phyloP scores from a whole-genome alignment of 2,797 vertebrate species.

The Helostoma temminkii region DNA sequence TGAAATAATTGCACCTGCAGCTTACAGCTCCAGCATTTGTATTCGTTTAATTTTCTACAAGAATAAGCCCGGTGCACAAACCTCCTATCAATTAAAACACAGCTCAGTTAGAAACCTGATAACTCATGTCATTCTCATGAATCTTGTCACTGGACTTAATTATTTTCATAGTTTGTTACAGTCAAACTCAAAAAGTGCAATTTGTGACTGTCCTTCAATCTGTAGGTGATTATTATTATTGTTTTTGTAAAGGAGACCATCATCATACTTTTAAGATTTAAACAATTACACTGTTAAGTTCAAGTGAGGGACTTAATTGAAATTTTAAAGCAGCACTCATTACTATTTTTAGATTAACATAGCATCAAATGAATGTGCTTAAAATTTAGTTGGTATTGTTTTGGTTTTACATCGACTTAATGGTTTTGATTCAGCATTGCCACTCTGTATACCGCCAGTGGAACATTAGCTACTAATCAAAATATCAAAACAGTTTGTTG shows the following conservation, averaged over 20 bases:
- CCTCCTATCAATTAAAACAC: constrained; percentile 35
- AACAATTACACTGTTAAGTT: no score
- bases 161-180: no score
- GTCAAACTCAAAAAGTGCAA: no score
- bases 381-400: background rate
- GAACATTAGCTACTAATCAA: background rate
- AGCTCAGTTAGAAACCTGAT: constrained; percentile 16
- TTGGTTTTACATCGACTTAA: background rate
- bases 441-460: background rate
- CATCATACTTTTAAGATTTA: background rate
- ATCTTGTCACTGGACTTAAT: no score
- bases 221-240: no score
- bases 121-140: background rate
- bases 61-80: constrained; percentile 13
- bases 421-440: background rate
- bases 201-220: no score
- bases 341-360: no score
- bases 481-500: no score
- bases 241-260: no score
- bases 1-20: constrained; percentile 65
- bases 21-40: constrained; percentile 23
- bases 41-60: constrained; percentile 20
- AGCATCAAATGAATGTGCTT: no score
- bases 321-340: no score
- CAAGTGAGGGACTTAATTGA: no score